These are phyloP conservation scores for Neotoxoptera formosana DNA, from an alignment of 1,140 invertebrate genomes.

Conservation along the genomic window DNA sequence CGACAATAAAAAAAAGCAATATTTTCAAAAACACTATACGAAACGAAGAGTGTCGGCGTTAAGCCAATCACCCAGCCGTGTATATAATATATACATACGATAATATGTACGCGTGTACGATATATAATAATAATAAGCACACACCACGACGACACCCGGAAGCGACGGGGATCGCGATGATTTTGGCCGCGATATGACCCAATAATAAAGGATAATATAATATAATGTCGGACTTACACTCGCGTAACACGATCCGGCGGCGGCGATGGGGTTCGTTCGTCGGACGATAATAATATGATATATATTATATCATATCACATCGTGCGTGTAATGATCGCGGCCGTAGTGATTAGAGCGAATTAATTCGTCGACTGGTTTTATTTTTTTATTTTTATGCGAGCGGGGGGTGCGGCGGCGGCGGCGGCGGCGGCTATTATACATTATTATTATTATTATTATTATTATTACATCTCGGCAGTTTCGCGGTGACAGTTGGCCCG, in stretches of 20 bases:
- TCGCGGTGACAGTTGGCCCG: conserved; percentile 53
- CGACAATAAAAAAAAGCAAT: no score
- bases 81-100: no score
- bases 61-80: no score
- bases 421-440: neutral
- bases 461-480: neutral
- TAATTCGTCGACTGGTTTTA: conserved; percentile 30
- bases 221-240: neutral
- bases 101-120: no score
- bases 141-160: neutral
- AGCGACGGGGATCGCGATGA: neutral
- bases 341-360: conserved; percentile 53
- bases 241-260: neutral
- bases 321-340: conserved; percentile 52
- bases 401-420: neutral
- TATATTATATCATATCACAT: conserved; percentile 52
- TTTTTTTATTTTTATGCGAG: conserved; percentile 9
- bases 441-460: no score
- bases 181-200: neutral
- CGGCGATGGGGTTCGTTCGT: neutral
- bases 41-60: no score
- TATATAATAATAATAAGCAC: no score
- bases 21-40: no score
- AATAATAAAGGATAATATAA: neutral
- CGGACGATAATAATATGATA: conserved; percentile 25